Conservation (phyloP, 2,888 invertebrate species). For the Pharmacophagus antenor region DNA sequence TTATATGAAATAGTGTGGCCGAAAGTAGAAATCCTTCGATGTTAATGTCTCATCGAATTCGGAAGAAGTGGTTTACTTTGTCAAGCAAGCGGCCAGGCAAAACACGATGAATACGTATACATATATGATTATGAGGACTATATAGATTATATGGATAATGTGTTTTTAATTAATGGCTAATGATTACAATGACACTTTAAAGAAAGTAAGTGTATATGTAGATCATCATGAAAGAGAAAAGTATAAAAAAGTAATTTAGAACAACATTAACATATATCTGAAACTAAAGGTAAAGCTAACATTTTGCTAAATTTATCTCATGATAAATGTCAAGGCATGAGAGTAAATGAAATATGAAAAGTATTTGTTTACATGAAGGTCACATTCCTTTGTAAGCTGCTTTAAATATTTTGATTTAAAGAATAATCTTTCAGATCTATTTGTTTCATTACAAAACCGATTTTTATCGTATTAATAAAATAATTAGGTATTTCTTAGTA, state of each 20-base stretch:
- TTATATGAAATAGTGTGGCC: not conserved
- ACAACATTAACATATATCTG: conserved; percentile 19
- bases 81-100: not conserved
- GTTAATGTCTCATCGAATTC: not conserved
- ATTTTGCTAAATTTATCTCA: not conserved
- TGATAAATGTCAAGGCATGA: conserved; percentile 38
- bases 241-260: conserved; percentile 15
- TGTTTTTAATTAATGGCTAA: no score
- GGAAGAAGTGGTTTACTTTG: not conserved
- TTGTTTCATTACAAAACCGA: no score
- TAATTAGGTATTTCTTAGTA: conserved; percentile 3
- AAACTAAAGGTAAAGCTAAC: not conserved
- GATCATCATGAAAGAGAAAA: conserved; percentile 32
- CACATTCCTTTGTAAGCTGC: no score
- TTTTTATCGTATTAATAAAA: not conserved
- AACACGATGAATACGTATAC: not conserved
- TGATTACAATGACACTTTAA: conserved; percentile 26
- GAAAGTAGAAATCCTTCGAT: not conserved
- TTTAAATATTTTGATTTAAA: no score
- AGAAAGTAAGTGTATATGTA: conserved; percentile 34
- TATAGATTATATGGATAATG: no score
- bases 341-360: conserved; percentile 44
- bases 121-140: no score
- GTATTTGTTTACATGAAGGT: conserved; percentile 44
- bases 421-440: no score